These are phyloP conservation scores for Copidosoma floridanum DNA, from an alignment of 1,140 invertebrate species.

Conservation along the genomic window DNA sequence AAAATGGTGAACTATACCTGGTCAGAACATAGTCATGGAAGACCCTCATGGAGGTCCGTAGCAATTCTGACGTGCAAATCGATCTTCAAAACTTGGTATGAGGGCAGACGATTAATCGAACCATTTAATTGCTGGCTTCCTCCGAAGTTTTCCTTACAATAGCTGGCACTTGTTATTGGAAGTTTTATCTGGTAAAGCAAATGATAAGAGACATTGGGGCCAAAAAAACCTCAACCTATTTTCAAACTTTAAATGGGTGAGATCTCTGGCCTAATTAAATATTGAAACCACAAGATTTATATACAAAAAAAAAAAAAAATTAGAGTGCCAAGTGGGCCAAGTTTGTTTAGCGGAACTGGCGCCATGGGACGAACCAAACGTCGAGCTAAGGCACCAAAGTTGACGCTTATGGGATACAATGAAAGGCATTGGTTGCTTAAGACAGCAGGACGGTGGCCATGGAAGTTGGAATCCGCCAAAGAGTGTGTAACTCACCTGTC, in stretches of 20 bases:
- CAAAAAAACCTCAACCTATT: constrained; percentile 73
- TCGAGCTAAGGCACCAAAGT: too few species aligned
- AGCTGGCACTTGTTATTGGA: constrained; percentile 76
- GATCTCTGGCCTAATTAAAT: too few species aligned
- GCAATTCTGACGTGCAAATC: constrained; percentile 90
- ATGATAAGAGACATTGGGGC: constrained; percentile 83
- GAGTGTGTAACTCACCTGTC: constrained; percentile 85
- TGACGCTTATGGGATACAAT: constrained; percentile 73
- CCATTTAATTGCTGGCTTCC: constrained; percentile 87
- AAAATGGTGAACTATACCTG: too few species aligned
- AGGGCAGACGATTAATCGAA: constrained; percentile 93
- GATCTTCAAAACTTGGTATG: constrained; percentile 87
- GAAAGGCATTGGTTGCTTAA: too few species aligned
- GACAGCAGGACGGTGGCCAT: too few species aligned
- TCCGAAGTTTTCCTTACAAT: constrained; percentile 89
- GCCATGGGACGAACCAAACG: too few species aligned
- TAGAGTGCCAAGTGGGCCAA: constrained; percentile 73
- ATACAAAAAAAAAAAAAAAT: too few species aligned
- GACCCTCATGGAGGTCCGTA: constrained; percentile 85
- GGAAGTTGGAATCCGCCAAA: too few species aligned
- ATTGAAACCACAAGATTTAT: constrained; percentile 90
- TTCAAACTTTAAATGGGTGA: too few species aligned
- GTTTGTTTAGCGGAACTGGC: too few species aligned
- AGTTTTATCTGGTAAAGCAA: too few species aligned
- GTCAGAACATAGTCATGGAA: constrained; percentile 83